A percentile compares a stretch with the other conserved stretches of the same genome.
phyloP scores from a whole-genome alignment of 2,888 invertebrate species.

The Desoria tigrina region DNA sequence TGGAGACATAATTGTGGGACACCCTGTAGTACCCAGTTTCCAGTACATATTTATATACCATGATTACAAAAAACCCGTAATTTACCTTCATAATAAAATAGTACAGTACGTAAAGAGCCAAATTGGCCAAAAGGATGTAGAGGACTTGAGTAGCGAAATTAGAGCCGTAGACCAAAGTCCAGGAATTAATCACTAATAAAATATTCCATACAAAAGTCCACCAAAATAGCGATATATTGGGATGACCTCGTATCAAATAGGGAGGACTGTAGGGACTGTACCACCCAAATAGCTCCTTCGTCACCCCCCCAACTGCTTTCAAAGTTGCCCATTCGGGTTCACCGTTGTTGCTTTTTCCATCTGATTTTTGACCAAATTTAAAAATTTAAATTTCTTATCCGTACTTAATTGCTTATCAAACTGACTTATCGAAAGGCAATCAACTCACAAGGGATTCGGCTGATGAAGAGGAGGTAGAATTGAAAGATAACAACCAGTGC shows the following conservation, averaged over 20 bases:
- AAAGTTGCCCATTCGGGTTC: background rate
- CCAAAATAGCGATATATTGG: conserved; percentile 23
- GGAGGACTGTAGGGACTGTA: background rate
- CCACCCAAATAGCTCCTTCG: conserved; percentile 13
- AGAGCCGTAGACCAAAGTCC: conserved; percentile 18
- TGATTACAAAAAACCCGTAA: too few species aligned
- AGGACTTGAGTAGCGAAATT: conserved; percentile 80
- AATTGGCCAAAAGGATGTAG: conserved; percentile 76
- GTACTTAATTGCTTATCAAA: too few species aligned
- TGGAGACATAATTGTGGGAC: too few species aligned
- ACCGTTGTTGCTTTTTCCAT: too few species aligned
- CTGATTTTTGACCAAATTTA: too few species aligned
- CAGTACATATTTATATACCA: too few species aligned
- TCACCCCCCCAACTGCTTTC: background rate
- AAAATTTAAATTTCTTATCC: too few species aligned
- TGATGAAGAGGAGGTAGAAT: conserved; percentile 12
- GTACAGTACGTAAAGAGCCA: conserved; percentile 74
- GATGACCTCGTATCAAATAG: conserved; percentile 7
- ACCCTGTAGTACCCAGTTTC: too few species aligned
- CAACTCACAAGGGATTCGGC: background rate
- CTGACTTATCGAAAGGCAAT: too few species aligned
- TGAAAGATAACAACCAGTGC: background rate
- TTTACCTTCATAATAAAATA: conserved; percentile 81
- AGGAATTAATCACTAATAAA: conserved; percentile 11
- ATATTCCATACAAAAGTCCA: conserved; percentile 19